Percentiles rank a stretch among this genome's conserved stretches.
These are phyloP conservation scores for Elgaria multicarinata DNA, from an alignment of 2,113 vertebrate genomes.

Conservation along the genomic window DNA sequence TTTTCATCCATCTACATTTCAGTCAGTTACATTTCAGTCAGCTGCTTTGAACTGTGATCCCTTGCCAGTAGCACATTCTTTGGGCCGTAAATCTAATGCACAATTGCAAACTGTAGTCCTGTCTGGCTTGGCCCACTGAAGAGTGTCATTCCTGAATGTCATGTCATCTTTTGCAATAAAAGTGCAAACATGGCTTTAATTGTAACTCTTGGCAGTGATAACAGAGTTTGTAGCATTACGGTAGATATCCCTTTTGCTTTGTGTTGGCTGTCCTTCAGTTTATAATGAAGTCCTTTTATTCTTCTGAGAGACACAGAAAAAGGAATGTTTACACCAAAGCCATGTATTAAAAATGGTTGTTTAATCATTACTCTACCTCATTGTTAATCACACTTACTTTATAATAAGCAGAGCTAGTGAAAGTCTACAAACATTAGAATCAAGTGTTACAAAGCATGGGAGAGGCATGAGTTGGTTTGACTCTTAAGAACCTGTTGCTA, in stretches of 20 bases:
- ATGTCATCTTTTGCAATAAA: slow-evolving; percentile 1
- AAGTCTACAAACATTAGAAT: neutral
- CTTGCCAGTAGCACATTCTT: neutral
- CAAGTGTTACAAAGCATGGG: neutral
- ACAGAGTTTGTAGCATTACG: neutral
- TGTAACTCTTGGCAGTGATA: slow-evolving; percentile 5
- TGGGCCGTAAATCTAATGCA: neutral
- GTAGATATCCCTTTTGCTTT: slow-evolving; percentile 3
- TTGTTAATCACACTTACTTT: neutral
- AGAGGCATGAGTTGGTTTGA: neutral
- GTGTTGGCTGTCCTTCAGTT: neutral
- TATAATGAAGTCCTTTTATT: neutral
- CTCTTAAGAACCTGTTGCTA: neutral
- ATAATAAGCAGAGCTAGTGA: neutral
- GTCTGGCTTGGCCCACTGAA: neutral
- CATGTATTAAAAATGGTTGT: neutral
- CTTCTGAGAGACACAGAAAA: neutral
- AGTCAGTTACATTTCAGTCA: neutral
- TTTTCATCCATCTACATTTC: neutral
- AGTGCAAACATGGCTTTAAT: slow-evolving; percentile 8
- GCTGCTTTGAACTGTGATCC: neutral
- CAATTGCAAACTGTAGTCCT: neutral
- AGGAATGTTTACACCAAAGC: neutral
- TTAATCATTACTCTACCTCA: neutral
- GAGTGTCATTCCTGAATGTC: neutral